A percentile compares a stretch with the other conserved stretches of the same genome.
phyloP scores from a whole-genome alignment of 2,888 invertebrate species.

The Blastobasis adustella region DNA sequence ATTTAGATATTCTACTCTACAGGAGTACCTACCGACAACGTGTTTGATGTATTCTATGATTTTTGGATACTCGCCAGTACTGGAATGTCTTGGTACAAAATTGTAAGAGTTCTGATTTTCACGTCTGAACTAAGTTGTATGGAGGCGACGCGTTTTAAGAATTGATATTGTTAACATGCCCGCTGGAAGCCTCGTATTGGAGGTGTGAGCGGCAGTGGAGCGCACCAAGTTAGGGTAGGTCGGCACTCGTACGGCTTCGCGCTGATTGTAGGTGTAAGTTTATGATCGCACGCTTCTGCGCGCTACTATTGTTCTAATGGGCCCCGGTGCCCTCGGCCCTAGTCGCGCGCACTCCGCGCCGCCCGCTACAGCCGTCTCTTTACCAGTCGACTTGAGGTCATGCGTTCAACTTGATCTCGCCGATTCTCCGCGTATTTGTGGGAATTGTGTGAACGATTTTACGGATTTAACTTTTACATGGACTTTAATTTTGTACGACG shows the following conservation, averaged over 20 bases:
- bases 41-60: too few relatives aligned
- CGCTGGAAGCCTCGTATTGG: conserved; percentile 1
- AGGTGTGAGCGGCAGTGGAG: conserved; percentile 19
- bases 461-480: conserved; percentile 21
- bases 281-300: conserved; percentile 64
- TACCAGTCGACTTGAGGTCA: conserved; percentile 49
- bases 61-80: too few relatives aligned
- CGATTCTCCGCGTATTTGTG: conserved; percentile 52
- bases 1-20: too few relatives aligned
- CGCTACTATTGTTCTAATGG: conserved; percentile 67
- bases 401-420: conserved; percentile 52
- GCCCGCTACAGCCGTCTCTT: conserved; percentile 27
- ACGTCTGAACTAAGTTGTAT: too few relatives aligned
- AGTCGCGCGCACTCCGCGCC: neutral
- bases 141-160: too few relatives aligned
- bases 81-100: too few relatives aligned
- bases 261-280: conserved; percentile 57
- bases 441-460: conserved; percentile 39
- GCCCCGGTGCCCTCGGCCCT: conserved; percentile 44
- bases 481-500: conserved; percentile 20
- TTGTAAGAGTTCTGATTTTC: too few relatives aligned
- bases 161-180: too few relatives aligned
- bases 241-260: conserved; percentile 46
- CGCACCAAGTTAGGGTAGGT: conserved; percentile 50
- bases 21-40: too few relatives aligned